Conservation (phyloP, 2,113 vertebrate species). For the Microtus pennsylvanicus region DNA sequence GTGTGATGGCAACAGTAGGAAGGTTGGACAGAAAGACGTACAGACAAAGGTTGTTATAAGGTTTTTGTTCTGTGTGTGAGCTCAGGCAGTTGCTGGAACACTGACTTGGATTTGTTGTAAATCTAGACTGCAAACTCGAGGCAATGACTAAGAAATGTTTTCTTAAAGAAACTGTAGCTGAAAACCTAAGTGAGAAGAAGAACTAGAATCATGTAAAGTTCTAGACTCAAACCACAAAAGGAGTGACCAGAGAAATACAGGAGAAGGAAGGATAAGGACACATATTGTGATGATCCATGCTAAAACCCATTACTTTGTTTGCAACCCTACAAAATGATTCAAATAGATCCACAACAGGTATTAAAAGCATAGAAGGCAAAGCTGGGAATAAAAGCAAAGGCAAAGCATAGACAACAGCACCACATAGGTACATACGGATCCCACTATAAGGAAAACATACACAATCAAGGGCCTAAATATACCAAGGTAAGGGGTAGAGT, state of each 20-base stretch:
- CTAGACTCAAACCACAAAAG: not conserved
- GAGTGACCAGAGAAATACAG: not conserved
- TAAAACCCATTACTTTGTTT: not conserved
- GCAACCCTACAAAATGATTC: not conserved
- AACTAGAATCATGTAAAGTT: not conserved
- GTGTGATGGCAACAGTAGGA: not conserved
- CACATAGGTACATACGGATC: not conserved
- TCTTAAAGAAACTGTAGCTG: not conserved
- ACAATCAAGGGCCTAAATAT: not conserved
- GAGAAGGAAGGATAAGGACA: not conserved
- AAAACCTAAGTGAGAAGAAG: conserved; percentile 6
- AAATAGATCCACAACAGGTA: not conserved
- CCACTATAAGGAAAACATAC: not conserved
- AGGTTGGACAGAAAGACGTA: not conserved
- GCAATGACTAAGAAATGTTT: not conserved
- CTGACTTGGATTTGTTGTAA: not conserved
- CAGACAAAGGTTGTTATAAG: not conserved
- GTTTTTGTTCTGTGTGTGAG: not conserved
- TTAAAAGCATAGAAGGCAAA: conserved; percentile 14
- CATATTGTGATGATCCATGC: not conserved
- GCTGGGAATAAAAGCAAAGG: not conserved
- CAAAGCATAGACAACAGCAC: not conserved
- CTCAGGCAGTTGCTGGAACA: not conserved
- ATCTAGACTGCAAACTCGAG: not conserved
- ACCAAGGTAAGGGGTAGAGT: not conserved